Base-by-base conservation (phyloP, 2,888 invertebrate species). In the Brenthis ino region DNA sequence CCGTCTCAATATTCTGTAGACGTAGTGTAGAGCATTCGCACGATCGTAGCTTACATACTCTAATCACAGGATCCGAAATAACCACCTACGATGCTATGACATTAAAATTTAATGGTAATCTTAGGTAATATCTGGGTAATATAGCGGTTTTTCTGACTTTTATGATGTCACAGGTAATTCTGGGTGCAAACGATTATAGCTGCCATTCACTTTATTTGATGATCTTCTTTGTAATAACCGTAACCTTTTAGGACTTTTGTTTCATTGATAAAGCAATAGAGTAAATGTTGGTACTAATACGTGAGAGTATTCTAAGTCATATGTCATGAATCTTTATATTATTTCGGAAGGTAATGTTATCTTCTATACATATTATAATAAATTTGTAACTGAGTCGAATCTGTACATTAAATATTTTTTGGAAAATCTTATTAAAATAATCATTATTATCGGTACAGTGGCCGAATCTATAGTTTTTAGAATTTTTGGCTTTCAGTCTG, bases 41-140 rank as follows among this genome's bases (percentile, higher is more conserved):
- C 71, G 72, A 69, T 69, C 48, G 37, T 47, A 47, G 56, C 67
- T 48, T 65, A 37, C 51, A 20, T 61, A 63, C 37, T 72, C 60
- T 72, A 69, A 72, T 72, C 72, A 67, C 65, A 57, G 53, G 63
- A 57, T 60, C 61, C 20, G 57, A 57, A 61, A 57, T 69, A 72
- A 72, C 65, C 70, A 69, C 51, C 64, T 57, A 57, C 57, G 48
- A 64, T 65, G 61, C 55, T 55, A 58, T 56, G 64, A 56, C 65
- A 72, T 72, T 69, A 70, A 72, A 72, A 55, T 72, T 72, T 72
- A 72, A 67, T 61, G 55, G 51, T 67, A 61, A 60, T 60, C 60
- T 37, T 24, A 48, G 68, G 70, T 65, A 61, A 70, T 68, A 64
- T 51, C 50, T 50, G 64, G 50, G 50, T 58, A 67, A 60, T 48